A percentile compares a stretch with the other conserved stretches of the same genome.
Conservation (phyloP, 2,113 vertebrate genomes). For the Peromyscus maniculatus region DNA sequence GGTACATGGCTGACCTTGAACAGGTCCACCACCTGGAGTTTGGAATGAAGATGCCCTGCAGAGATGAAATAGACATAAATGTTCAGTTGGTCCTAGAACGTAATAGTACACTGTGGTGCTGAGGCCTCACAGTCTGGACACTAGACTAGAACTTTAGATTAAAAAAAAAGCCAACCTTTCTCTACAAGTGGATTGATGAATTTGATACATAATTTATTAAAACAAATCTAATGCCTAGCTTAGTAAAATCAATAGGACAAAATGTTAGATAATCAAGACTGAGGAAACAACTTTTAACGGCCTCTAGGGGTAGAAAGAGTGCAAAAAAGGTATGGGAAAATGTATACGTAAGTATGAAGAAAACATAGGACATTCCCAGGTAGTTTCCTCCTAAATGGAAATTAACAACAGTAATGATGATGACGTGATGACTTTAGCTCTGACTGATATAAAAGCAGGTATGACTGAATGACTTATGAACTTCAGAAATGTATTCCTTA, state of each 20-base stretch:
- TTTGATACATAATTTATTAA: background rate
- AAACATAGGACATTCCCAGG: background rate
- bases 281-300: conserved; percentile 4
- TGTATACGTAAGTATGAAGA: background rate
- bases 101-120: background rate
- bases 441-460: background rate
- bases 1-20: background rate
- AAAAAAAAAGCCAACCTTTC: background rate
- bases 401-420: background rate
- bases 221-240: background rate
- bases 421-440: background rate
- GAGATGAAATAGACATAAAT: conserved; percentile 18
- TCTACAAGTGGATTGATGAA: background rate
- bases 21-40: background rate
- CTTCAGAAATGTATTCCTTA: background rate
- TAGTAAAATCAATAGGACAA: background rate
- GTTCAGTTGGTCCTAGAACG: background rate
- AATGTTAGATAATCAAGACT: background rate
- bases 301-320: background rate
- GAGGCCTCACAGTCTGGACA: background rate
- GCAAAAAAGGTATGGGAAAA: background rate
- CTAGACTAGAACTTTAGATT: conserved; percentile 2
- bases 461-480: background rate
- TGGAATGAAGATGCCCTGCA: conserved; percentile 42
- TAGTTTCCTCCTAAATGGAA: background rate